Percentiles rank a stretch among this genome's conserved stretches.
These are phyloP conservation scores for Drosophila orosa DNA, from an alignment of 1,140 invertebrate genomes.

Conservation along the genomic window DNA sequence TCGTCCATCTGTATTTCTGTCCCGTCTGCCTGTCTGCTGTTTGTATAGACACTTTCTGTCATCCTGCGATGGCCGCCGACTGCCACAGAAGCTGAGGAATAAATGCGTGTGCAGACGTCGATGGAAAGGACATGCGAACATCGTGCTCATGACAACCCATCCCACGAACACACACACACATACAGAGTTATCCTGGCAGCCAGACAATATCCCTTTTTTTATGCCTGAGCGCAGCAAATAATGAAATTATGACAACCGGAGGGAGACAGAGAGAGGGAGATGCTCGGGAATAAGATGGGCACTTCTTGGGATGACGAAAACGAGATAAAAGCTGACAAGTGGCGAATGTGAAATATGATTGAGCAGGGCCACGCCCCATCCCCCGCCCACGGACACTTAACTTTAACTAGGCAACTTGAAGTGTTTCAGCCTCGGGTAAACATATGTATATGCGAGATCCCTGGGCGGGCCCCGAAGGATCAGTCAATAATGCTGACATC, in stretches of 20 bases:
- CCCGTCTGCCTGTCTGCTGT: conserved; percentile 29
- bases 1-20: conserved; percentile 6
- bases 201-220: conserved; percentile 77
- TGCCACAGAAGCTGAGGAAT: conserved; percentile 40
- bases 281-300: conserved; percentile 37
- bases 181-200: conserved; percentile 22
- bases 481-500: conserved; percentile 79
- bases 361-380: conserved; percentile 36
- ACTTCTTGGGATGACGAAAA: conserved; percentile 47
- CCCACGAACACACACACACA: conserved; percentile 32
- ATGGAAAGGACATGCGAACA: conserved; percentile 39
- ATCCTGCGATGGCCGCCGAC: conserved; percentile 44
- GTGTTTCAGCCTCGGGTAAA: conserved; percentile 68
- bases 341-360: conserved; percentile 69
- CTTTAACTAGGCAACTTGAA: conserved; percentile 62
- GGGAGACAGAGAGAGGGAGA: not conserved
- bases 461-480: conserved; percentile 57
- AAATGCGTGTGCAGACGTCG: conserved; percentile 53
- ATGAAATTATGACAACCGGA: conserved; percentile 71
- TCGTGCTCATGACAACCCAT: conserved; percentile 47
- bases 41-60: conserved; percentile 56
- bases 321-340: conserved; percentile 70
- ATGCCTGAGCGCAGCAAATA: conserved; percentile 76
- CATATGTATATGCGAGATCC: conserved; percentile 43
- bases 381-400: conserved; percentile 29